These are phyloP conservation scores for Drosophila grimshawi DNA, from an alignment of 1,140 invertebrate species.

Conservation along the genomic window DNA sequence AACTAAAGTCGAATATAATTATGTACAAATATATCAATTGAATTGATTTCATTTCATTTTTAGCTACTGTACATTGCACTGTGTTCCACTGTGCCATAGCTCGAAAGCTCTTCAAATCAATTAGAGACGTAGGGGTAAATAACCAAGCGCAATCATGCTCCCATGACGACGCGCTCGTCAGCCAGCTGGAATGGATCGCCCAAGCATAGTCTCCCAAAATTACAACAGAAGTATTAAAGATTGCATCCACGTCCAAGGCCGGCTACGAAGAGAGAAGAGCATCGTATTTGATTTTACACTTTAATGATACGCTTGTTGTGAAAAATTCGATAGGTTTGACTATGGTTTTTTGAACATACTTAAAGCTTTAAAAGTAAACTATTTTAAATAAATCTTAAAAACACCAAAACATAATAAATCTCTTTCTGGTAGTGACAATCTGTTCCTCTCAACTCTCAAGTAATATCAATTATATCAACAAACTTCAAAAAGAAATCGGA, in stretches of 20 bases:
- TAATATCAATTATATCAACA: too few species aligned
- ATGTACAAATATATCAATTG: not conserved
- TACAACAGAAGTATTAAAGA: not conserved
- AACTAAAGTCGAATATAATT: conserved; percentile 26
- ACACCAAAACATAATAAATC: too few species aligned
- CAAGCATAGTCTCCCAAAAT: not conserved
- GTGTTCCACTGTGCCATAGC: conserved; percentile 3
- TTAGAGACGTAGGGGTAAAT: conserved; percentile 36
- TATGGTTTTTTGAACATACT: too few species aligned
- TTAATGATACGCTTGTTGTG: too few species aligned
- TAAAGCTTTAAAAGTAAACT: too few species aligned
- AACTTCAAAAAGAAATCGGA: too few species aligned
- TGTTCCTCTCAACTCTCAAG: too few species aligned
- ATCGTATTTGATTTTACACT: too few species aligned
- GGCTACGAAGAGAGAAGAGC: not conserved
- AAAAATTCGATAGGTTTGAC: too few species aligned
- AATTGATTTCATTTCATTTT: conserved; percentile 7
- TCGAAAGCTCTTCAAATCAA: conserved; percentile 60
- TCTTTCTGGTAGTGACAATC: too few species aligned
- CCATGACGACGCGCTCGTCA: conserved; percentile 34
- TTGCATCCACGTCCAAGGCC: not conserved
- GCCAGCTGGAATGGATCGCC: not conserved
- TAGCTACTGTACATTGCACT: not conserved
- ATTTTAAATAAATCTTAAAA: too few species aligned
- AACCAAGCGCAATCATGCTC: conserved; percentile 40